Evolutionary conservation across 2,113 vertebrate species (phyloP).

Genomic region (Vombatus ursinus): DNA sequence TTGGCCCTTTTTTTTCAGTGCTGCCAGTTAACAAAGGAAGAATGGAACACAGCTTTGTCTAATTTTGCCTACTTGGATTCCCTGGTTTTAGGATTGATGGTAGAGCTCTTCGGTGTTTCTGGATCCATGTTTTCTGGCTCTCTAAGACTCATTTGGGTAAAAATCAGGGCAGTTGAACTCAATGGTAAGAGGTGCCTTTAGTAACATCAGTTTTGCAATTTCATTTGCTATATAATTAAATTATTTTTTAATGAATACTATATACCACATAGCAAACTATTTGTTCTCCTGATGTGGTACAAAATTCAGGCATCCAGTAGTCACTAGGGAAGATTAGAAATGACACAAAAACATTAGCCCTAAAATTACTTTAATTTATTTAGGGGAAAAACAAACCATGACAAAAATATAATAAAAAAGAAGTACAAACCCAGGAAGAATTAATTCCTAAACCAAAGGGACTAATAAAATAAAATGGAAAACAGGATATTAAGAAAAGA

Average conservation of each 20-base stretch:
- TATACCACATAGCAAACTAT: slow-evolving; percentile 62
- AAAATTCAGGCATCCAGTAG: slow-evolving; percentile 61
- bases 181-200: slow-evolving; percentile 10
- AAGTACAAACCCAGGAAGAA: slow-evolving; percentile 74
- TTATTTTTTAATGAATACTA: slow-evolving; percentile 74
- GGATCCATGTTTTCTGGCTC: slow-evolving; percentile 56
- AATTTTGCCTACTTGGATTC: slow-evolving; percentile 38
- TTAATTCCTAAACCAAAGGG: slow-evolving; percentile 67
- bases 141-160: slow-evolving; percentile 61
- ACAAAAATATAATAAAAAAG: slow-evolving; percentile 58
- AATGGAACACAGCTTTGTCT: background rate
- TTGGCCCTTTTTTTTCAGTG: background rate
- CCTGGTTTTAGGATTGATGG: slow-evolving; percentile 53
- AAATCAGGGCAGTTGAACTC: slow-evolving; percentile 69
- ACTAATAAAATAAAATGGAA: slow-evolving; percentile 60
- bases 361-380: slow-evolving; percentile 77
- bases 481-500: slow-evolving; percentile 65
- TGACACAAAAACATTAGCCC: slow-evolving; percentile 66
- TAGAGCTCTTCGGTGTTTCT: slow-evolving; percentile 57
- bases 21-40: background rate
- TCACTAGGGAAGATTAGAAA: slow-evolving; percentile 60
- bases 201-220: slow-evolving; percentile 54
- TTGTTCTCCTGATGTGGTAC: slow-evolving; percentile 59
- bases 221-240: slow-evolving; percentile 64
- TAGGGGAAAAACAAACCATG: slow-evolving; percentile 13